A percentile compares a stretch with the other conserved stretches of the same genome.
These are phyloP conservation scores for Antrozous pallidus DNA, from an alignment of 2,797 vertebrate genomes.

Conservation along the genomic window DNA sequence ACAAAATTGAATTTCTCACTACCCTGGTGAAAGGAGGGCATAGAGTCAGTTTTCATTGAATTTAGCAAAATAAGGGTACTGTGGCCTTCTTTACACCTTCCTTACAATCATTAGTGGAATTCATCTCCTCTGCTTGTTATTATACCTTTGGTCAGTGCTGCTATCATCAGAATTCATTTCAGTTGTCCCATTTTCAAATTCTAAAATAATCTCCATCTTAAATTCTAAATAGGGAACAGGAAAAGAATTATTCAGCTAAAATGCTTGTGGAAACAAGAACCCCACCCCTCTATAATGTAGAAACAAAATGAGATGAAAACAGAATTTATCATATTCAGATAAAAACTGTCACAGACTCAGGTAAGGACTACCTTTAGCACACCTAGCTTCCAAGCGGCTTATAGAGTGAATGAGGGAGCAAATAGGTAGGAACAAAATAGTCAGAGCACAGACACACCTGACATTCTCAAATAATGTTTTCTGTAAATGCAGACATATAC, in stretches of 20 bases:
- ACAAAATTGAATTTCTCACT: not conserved
- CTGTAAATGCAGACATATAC: not conserved
- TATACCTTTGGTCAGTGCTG: not conserved
- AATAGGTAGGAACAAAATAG: not conserved
- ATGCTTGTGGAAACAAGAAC: not conserved
- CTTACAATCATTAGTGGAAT: not conserved
- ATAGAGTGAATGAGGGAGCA: not conserved
- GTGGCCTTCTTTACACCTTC: not conserved
- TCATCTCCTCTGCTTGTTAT: not conserved
- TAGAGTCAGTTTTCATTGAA: not conserved
- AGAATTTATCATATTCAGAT: not conserved
- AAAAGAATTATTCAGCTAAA: not conserved
- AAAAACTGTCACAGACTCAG: not conserved
- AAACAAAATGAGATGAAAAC: slow-evolving; percentile 14
- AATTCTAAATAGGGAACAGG: not conserved
- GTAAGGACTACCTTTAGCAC: not conserved
- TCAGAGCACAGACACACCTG: not conserved
- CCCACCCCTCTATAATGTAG: not conserved
- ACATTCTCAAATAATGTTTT: not conserved
- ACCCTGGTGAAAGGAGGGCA: not conserved
- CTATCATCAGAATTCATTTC: not conserved
- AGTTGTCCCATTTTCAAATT: not conserved
- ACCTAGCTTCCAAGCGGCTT: not conserved
- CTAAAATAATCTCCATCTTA: not conserved
- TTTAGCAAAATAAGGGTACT: not conserved